Evolutionary conservation across 2,888 invertebrate genomes (phyloP).

Genomic region (Thera obeliscata): DNA sequence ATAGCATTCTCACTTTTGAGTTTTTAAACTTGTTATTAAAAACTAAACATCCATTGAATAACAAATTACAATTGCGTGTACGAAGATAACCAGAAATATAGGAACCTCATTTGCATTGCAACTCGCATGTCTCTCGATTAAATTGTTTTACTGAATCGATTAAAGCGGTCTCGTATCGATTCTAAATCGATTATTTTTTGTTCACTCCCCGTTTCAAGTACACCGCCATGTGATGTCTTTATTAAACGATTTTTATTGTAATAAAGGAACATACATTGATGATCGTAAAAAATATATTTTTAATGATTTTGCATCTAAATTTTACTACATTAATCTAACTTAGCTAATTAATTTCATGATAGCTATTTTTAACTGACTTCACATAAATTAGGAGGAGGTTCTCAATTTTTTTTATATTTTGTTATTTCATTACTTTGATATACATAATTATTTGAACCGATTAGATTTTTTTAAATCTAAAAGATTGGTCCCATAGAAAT

Average conservation of each 20-base stretch:
- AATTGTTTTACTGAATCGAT: conserved; percentile 81
- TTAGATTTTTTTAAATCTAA: too few species aligned
- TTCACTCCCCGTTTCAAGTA: conserved; percentile 60
- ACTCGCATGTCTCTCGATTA: conserved; percentile 68
- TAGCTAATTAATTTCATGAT: too few species aligned
- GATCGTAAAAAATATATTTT: neutral
- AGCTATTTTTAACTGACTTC: too few species aligned
- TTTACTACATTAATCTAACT: too few species aligned
- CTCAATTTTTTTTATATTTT: too few species aligned
- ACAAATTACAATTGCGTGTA: conserved; percentile 18
- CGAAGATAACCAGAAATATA: conserved; percentile 42
- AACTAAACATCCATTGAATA: conserved; percentile 12
- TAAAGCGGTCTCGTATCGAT: conserved; percentile 72
- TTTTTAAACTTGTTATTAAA: neutral
- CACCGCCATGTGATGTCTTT: conserved; percentile 69
- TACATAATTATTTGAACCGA: too few species aligned
- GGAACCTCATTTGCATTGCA: conserved; percentile 69
- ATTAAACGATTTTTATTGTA: conserved; percentile 52
- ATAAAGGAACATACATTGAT: conserved; percentile 1
- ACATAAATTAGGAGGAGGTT: too few species aligned
- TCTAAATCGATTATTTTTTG: conserved; percentile 72
- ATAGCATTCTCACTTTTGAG: too few species aligned
- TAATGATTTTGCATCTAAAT: neutral
- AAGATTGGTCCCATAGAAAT: too few species aligned
- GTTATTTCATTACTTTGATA: too few species aligned